phyloP scores from a whole-genome alignment of 64 coral and sea anemone species.

The Montipora capricornis region DNA sequence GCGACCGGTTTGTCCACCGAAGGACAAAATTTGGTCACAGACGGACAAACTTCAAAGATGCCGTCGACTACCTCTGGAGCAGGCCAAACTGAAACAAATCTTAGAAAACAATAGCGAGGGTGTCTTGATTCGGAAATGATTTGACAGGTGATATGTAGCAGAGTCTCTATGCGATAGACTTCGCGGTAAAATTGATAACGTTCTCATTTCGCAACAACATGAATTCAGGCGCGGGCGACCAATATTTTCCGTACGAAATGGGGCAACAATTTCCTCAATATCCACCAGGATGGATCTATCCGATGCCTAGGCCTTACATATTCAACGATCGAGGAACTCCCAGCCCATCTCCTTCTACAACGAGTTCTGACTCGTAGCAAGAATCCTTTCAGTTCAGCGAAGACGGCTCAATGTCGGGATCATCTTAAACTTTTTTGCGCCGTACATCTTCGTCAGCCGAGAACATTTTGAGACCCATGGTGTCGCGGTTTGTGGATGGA shows the following conservation, averaged over 20 bases:
- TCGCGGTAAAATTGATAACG: constrained; percentile 5
- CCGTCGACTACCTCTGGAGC: constrained; percentile 21
- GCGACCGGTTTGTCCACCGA: constrained; percentile 37
- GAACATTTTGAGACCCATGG: too few species aligned
- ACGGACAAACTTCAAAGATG: neutral
- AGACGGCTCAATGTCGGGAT: too few species aligned
- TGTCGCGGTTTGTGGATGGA: too few species aligned
- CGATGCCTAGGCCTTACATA: too few species aligned
- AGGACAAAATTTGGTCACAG: neutral
- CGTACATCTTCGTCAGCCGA: too few species aligned
- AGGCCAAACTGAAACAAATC: constrained; percentile 14
- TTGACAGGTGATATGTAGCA: constrained; percentile 28
- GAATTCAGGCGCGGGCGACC: constrained; percentile 15
- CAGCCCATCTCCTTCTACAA: too few species aligned
- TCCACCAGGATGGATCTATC: constrained; percentile 22
- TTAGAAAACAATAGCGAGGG: constrained; percentile 19
- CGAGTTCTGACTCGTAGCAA: too few species aligned
- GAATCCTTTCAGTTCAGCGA: too few species aligned
- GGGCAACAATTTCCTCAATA: neutral
- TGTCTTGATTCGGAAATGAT: constrained; percentile 30
- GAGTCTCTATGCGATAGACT: constrained; percentile 16
- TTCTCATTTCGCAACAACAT: constrained; percentile 28
- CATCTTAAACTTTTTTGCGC: too few species aligned
- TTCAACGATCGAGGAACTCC: too few species aligned
- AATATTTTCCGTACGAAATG: neutral